Evolutionary conservation across 2,113 vertebrate genomes (phyloP).

Genomic region (Silurus meridionalis): DNA sequence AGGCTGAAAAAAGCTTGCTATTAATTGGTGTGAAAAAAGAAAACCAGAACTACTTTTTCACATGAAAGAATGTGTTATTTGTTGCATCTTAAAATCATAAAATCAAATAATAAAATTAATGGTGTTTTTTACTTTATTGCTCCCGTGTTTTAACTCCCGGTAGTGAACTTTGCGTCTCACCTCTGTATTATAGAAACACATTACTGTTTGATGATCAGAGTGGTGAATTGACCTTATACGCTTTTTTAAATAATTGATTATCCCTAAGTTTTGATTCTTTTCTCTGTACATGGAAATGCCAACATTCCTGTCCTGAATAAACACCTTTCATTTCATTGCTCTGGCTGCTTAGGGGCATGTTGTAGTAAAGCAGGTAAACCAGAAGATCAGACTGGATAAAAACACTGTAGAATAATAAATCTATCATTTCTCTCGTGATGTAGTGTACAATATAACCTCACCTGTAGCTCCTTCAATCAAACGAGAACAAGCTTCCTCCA

Average conservation of each 20-base stretch:
- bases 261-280: background rate
- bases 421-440: background rate
- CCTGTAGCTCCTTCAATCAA: background rate
- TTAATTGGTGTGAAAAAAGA: background rate
- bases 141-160: background rate
- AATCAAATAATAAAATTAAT: background rate
- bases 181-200: background rate
- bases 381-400: background rate
- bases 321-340: background rate
- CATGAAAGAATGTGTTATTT: background rate
- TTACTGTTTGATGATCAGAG: background rate
- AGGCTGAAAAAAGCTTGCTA: too few relatives aligned
- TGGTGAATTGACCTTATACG: background rate
- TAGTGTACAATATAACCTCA: background rate
- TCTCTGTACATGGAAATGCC: background rate
- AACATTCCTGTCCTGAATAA: background rate
- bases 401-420: background rate
- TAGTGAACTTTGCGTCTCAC: background rate
- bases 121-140: background rate
- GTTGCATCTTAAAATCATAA: background rate
- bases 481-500: constrained; percentile 7
- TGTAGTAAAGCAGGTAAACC: background rate
- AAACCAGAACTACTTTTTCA: background rate
- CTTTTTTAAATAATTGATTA: background rate
- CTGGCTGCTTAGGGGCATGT: background rate